Percentiles rank a stretch among this genome's conserved stretches.
phyloP scores from a whole-genome alignment of 2,797 vertebrate species.

The Sparus aurata region DNA sequence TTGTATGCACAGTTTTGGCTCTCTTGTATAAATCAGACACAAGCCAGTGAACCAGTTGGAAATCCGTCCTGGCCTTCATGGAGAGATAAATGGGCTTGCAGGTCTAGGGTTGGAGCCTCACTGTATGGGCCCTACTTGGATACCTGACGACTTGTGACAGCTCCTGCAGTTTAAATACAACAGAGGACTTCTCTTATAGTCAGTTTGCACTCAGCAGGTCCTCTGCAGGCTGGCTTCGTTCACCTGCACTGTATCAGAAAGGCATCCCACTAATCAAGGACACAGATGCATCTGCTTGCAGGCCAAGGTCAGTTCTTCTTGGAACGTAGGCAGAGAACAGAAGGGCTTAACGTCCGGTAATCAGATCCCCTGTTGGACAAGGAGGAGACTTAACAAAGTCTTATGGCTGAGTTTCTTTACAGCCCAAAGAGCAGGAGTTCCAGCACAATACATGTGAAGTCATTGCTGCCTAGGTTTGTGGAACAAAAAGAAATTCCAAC shows the following conservation, averaged over 20 bases:
- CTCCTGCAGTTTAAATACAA: conserved; percentile 34
- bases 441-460: neutral
- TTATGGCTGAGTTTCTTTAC: neutral
- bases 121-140: conserved; percentile 11
- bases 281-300: conserved; percentile 1
- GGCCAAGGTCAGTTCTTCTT: conserved; percentile 50
- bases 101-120: conserved; percentile 11
- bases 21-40: conserved; percentile 6
- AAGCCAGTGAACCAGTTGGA: conserved; percentile 11
- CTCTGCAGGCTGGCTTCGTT: neutral
- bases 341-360: conserved; percentile 65
- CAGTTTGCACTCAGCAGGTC: neutral
- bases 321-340: conserved; percentile 45
- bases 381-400: conserved; percentile 39
- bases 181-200: conserved; percentile 27
- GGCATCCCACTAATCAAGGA: conserved; percentile 27
- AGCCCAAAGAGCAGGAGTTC: neutral
- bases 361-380: conserved; percentile 53
- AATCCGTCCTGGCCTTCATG: conserved; percentile 27
- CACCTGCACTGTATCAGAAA: neutral
- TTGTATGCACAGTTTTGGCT: neutral
- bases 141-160: conserved; percentile 41
- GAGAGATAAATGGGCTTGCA: conserved; percentile 50
- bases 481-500: neutral
- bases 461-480: neutral